Conservation (phyloP, 2,113 vertebrate genomes). For the Saccopteryx leptura region DNA sequence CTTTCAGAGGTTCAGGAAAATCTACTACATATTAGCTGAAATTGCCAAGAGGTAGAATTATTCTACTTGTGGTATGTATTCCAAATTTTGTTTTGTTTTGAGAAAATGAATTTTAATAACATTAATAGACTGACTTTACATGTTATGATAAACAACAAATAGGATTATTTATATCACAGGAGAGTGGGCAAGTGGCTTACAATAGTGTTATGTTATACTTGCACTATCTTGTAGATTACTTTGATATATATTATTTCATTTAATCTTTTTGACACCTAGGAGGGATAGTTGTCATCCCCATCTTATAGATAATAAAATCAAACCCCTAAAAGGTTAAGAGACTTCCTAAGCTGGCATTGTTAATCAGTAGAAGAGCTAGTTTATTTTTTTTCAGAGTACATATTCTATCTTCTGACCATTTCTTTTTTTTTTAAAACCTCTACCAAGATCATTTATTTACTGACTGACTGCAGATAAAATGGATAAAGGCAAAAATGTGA, state of each 20-base stretch:
- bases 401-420: background rate
- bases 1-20: conserved; percentile 28
- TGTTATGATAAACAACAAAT: background rate
- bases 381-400: background rate
- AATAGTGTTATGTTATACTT: background rate
- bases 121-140: background rate
- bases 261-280: conserved; percentile 26
- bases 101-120: conserved; percentile 45
- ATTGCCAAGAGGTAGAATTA: conserved; percentile 24
- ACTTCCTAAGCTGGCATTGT: background rate
- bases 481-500: conserved; percentile 18
- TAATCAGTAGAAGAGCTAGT: conserved; percentile 6
- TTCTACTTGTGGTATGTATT: conserved; percentile 17
- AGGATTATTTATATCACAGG: background rate
- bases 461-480: background rate
- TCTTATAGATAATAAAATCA: background rate
- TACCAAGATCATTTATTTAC: conserved; percentile 12
- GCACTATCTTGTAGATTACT: background rate
- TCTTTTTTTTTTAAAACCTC: conserved; percentile 14
- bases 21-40: conserved; percentile 12
- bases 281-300: background rate
- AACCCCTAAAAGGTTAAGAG: conserved; percentile 8
- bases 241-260: background rate
- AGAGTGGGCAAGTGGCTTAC: background rate
- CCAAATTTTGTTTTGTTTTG: conserved; percentile 35